phyloP scores from a whole-genome alignment of 2,113 vertebrate genomes.

The Cairina moschata region DNA sequence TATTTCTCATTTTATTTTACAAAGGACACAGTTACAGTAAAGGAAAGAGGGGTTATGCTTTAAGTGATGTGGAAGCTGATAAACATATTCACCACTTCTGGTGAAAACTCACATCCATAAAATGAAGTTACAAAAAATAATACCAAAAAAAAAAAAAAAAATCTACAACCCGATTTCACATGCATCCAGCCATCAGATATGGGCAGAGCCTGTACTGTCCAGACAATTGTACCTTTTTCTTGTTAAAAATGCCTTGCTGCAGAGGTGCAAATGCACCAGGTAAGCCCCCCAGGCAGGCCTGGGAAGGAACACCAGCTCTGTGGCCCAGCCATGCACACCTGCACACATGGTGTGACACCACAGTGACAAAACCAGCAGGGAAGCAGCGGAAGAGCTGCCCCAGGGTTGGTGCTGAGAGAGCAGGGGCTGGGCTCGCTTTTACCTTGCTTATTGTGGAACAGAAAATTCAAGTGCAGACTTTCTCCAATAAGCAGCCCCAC shows the following conservation, averaged over 20 bases:
- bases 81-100: not conserved
- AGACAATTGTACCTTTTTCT: not conserved
- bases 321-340: not conserved
- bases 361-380: not conserved
- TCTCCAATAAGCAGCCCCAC: not conserved
- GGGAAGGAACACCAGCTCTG: not conserved
- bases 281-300: not conserved
- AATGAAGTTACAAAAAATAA: not conserved
- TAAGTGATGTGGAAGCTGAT: not conserved
- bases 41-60: not conserved
- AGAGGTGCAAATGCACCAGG: no score
- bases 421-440: not conserved
- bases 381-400: not conserved
- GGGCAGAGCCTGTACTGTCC: not conserved
- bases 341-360: not conserved
- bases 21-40: accelerated
- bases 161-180: not conserved
- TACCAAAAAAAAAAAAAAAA: accelerated
- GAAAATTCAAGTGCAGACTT: not conserved
- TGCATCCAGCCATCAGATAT: not conserved
- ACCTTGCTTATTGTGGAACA: not conserved
- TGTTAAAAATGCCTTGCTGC: no score
- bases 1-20: not conserved
- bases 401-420: not conserved
- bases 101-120: not conserved